Base-by-base conservation (phyloP, 2,113 vertebrate species). In the Notothenia coriiceps region DNA sequence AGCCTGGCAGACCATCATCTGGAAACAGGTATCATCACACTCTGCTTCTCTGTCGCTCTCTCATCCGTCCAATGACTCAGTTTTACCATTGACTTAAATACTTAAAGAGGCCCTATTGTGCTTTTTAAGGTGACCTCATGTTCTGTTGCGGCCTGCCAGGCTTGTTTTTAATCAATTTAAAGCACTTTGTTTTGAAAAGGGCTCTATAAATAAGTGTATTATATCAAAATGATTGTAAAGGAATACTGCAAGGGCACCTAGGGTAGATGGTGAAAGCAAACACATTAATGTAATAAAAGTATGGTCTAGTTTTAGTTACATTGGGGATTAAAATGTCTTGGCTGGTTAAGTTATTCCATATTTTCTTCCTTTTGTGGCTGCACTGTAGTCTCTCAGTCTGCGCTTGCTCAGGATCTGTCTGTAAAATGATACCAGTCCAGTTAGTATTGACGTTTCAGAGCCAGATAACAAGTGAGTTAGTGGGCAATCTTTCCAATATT, bases 1-100 rank as follows among this genome's bases (percentile, higher is more conserved):
- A 59, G 95, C 96, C 77, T 99, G 98, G 98, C 96, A 98, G 90
- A 98, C 96, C 67, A 91, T 99, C 88, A 96, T 97, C 82, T 99
- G 98, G 98, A 99, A 98, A 95, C 96, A 99, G 97, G 98, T 99
- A 97, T 70, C 76, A 66, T 60, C 67, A 55, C 56, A 51, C 61
- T 18, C 17, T 46, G 74, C 51, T 22, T 40, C 44, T 70, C n/a
- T 43, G 59, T 18, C 52, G 55, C 54, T 57, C 17, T 73, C n/a
- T 62, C 49, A 52, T 56, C 35, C 10, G 8, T 4, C 75, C 69
- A 29, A 29, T 29, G 29, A 29, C 29, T 29, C 25, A 47, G 3
- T 51, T 46, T 52, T 11, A 69, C 25, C 3, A 15, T 51, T 61
- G 25, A 3, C 2, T 66, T 77, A 20, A n/a, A 33, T 15, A 44